Conservation (phyloP, 2,113 vertebrate genomes). For the Budorcas taxicolor region DNA sequence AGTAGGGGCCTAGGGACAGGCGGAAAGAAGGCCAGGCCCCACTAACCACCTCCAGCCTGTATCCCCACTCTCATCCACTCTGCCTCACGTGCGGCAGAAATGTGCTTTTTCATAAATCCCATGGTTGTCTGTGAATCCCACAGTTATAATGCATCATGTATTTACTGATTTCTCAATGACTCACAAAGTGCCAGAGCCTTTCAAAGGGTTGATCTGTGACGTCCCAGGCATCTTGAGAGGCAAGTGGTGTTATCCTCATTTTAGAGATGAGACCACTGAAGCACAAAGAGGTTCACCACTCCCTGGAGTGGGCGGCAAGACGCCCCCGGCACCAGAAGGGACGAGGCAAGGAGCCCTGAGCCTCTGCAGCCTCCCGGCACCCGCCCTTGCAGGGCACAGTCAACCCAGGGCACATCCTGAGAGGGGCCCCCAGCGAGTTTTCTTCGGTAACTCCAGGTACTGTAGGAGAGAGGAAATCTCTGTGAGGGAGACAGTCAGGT, state of each 20-base stretch:
- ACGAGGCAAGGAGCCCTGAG: accelerated
- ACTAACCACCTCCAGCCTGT: background rate
- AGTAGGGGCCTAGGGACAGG: background rate
- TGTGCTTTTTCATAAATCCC: background rate
- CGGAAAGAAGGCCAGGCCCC: accelerated
- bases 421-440: background rate
- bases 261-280: background rate
- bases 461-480: background rate
- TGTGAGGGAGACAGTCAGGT: background rate
- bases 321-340: background rate
- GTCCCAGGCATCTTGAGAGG: background rate
- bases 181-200: background rate
- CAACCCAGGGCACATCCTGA: background rate
- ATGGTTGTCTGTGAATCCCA: background rate
- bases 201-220: background rate
- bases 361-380: accelerated
- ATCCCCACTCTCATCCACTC: accelerated
- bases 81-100: background rate
- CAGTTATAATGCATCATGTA: accelerated
- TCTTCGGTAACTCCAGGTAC: accelerated
- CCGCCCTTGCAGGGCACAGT: background rate
- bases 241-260: background rate
- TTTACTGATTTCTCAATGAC: background rate
- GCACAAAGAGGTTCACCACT: background rate
- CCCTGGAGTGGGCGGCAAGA: accelerated